These are phyloP conservation scores for Bombus terrestris DNA, from an alignment of 1,140 invertebrate genomes.

Conservation along the genomic window DNA sequence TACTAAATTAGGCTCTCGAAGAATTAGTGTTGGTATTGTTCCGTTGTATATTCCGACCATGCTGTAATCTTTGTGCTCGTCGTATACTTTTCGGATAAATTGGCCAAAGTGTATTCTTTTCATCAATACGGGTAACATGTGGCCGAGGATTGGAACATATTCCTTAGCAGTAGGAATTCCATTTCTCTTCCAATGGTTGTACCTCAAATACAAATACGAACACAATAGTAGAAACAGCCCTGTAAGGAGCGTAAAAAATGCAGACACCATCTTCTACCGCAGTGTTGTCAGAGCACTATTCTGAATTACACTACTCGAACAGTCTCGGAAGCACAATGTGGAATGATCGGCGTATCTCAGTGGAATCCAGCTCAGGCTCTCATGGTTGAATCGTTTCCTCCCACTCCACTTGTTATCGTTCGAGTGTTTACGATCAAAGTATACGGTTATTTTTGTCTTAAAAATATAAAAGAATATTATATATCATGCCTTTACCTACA, in stretches of 20 bases:
- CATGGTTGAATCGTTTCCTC: not conserved
- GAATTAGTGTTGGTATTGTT: no score
- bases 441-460: not conserved
- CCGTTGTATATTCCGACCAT: no score
- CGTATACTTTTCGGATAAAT: no score
- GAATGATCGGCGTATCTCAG: no score
- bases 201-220: constrained; percentile 65
- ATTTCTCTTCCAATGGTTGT: constrained; percentile 79
- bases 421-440: not conserved
- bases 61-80: no score
- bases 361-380: not conserved
- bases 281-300: not conserved
- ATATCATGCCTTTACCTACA: no score
- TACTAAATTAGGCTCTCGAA: no score
- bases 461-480: not conserved
- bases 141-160: no score
- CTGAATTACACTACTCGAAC: not conserved
- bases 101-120: no score
- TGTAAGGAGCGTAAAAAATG: not conserved
- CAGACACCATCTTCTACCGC: not conserved
- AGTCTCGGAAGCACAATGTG: not conserved
- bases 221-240: not conserved
- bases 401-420: not conserved
- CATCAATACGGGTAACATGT: no score
- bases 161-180: constrained; percentile 72